Evolutionary conservation across 2,797 vertebrate species (phyloP), one percentile per base, ranked within the genome.

Genomic region (Sciaenops ocellatus): DNA sequence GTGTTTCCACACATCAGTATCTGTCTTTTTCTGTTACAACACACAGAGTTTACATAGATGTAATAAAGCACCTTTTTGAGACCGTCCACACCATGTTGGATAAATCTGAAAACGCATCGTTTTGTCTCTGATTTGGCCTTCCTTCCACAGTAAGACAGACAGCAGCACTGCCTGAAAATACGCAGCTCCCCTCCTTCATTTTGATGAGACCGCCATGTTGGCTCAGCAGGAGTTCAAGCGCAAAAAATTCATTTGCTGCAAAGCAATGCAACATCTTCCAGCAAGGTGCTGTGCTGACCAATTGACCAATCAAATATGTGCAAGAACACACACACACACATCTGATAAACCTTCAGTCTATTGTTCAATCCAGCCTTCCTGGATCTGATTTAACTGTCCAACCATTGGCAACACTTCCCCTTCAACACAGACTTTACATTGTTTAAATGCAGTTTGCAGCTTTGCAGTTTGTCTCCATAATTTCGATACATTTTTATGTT

Each of bases 1-100:
- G 17, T 1, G 9, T 67, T 83, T 66, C 72, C 17, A 26, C 30
- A 62, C 22, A 57, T 55, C 47, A 55, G 44, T 34, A 16, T 44
- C 42, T 17, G 3, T 46, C 44, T 47, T 22, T 30, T 30, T 55
- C n/a, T 67, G 13, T 34, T 16, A n/a, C 8, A 44, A 2, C 41
- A 15, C 18, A 20, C 41, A 15, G 3, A 30, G 16, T 41, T 55
- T 30, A 22, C 64, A 47, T 47, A n/a, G 16, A 55, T 15, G 6
- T 3, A 60, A 10, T 47, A 7, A 52, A 64, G 16, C 13, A 5
- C 10, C 0, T 50, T 68, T 68, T 55, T n/a, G 30, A 55, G 15
- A 4, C n/a, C 61, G 17, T 44, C 30, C 46, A 60, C 12, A 46
- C 22, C 17, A 8, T 4, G 51, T 2, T 41, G 48, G n/a, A 11